Conservation (phyloP, 2,888 invertebrate species). For the Sycophila texana region DNA sequence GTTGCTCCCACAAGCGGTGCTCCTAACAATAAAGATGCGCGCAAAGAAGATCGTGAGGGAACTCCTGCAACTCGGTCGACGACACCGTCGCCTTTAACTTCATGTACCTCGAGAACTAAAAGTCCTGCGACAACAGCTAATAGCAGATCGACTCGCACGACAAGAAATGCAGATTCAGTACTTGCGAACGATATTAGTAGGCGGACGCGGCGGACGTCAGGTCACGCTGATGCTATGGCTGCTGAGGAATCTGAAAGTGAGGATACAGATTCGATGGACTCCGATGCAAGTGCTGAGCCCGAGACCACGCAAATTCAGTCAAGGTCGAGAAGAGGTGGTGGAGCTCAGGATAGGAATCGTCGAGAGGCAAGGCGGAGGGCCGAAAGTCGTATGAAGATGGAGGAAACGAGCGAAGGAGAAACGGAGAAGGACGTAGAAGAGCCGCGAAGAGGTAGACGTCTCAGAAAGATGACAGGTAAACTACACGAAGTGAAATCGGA, state of each 20-base stretch:
- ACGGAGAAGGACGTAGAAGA: slow-evolving; percentile 66
- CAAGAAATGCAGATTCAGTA: slow-evolving; percentile 71
- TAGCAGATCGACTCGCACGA: slow-evolving; percentile 69
- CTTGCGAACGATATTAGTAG: slow-evolving; percentile 59
- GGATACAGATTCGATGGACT: slow-evolving; percentile 77
- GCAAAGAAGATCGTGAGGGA: slow-evolving; percentile 63
- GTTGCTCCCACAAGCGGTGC: slow-evolving; percentile 72
- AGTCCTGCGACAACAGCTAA: slow-evolving; percentile 80
- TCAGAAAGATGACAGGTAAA: slow-evolving; percentile 74
- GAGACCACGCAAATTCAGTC: slow-evolving; percentile 50
- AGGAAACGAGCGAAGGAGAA: slow-evolving; percentile 70
- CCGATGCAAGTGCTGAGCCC: slow-evolving; percentile 72
- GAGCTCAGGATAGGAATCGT: slow-evolving; percentile 68
- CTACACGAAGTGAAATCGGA: slow-evolving; percentile 74
- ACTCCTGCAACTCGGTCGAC: slow-evolving; percentile 79
- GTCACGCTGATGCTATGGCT: slow-evolving; percentile 79
- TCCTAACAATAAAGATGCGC: slow-evolving; percentile 61
- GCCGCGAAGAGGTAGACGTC: slow-evolving; percentile 66
- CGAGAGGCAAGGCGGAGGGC: slow-evolving; percentile 72
- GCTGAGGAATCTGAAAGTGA: slow-evolving; percentile 80
- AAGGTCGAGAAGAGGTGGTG: slow-evolving; percentile 54
- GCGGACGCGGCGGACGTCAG: slow-evolving; percentile 78
- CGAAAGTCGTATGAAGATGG: slow-evolving; percentile 76
- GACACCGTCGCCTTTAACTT: slow-evolving; percentile 81
- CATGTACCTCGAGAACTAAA: slow-evolving; percentile 81